These are phyloP conservation scores for Hesperia comma DNA, from an alignment of 2,888 invertebrate species.

Conservation along the genomic window DNA sequence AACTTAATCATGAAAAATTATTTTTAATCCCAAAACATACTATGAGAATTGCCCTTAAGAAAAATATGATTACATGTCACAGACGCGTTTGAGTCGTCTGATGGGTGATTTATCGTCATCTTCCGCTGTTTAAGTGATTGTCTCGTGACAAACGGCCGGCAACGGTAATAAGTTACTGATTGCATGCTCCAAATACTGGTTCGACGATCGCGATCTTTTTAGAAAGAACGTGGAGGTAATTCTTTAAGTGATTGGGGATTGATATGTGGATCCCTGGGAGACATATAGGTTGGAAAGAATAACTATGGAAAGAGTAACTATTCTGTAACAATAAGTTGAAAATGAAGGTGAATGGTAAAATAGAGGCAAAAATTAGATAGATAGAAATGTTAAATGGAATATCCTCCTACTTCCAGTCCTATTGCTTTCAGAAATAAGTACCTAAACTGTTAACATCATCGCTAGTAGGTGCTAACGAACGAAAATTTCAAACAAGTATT, in stretches of 20 bases:
- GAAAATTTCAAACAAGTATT: too few relatives aligned
- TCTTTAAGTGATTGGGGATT: conserved; percentile 21
- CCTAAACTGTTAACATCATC: too few relatives aligned
- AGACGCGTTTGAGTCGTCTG: conserved; percentile 55
- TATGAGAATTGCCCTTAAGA: conserved; percentile 53
- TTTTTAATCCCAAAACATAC: too few relatives aligned
- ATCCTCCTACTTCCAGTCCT: too few relatives aligned
- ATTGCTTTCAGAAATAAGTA: too few relatives aligned
- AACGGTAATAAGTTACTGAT: conserved; percentile 42
- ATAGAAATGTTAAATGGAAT: too few relatives aligned
- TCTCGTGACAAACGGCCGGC: conserved; percentile 62
- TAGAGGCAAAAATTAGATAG: too few relatives aligned
- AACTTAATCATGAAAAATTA: too few relatives aligned
- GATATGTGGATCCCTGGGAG: neutral
- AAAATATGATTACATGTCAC: conserved; percentile 71
- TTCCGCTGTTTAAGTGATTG: conserved; percentile 72
- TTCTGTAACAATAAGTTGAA: too few relatives aligned
- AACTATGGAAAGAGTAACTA: too few relatives aligned
- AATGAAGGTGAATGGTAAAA: too few relatives aligned
- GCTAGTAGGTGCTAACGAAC: too few relatives aligned
- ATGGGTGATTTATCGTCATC: conserved; percentile 70
- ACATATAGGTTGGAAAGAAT: neutral
- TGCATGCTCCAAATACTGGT: conserved; percentile 30
- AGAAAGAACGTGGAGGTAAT: conserved; percentile 4
- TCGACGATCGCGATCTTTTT: conserved; percentile 2